Conservation (phyloP, 2,797 vertebrate genomes). For the Hypotaenidia philippensis region DNA sequence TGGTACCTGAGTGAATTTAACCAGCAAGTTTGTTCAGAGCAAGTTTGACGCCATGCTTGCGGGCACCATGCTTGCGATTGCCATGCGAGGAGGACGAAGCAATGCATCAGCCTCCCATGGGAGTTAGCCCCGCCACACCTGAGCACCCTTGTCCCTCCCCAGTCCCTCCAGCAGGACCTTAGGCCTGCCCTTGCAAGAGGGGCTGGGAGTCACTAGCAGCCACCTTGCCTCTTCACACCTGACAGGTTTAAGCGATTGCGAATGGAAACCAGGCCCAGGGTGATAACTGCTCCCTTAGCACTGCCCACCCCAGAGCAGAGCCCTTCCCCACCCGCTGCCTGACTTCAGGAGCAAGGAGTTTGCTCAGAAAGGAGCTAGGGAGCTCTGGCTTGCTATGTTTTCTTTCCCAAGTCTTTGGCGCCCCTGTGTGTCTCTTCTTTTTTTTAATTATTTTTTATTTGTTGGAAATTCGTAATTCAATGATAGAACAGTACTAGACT, state of each 20-base stretch:
- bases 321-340: background rate
- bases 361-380: background rate
- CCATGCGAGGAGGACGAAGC: accelerated
- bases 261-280: background rate
- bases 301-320: background rate
- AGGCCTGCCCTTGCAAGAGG: background rate
- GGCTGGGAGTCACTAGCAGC: background rate
- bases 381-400: background rate
- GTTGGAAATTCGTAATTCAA: background rate
- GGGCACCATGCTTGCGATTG: background rate
- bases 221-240: background rate
- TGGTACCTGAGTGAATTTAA: too few species aligned
- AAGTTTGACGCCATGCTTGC: accelerated
- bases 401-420: conserved; percentile 75
- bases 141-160: too few species aligned
- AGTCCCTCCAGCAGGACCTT: background rate
- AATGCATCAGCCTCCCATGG: accelerated
- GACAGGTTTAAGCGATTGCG: background rate
- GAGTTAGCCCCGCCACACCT: accelerated
- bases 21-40: background rate
- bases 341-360: background rate
- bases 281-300: background rate
- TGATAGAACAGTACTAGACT: background rate
- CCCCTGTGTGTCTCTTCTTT: conserved; percentile 69
- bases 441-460: too few species aligned